Conservation (phyloP, 2,888 invertebrate genomes). For the Phyto melanocephala region DNA sequence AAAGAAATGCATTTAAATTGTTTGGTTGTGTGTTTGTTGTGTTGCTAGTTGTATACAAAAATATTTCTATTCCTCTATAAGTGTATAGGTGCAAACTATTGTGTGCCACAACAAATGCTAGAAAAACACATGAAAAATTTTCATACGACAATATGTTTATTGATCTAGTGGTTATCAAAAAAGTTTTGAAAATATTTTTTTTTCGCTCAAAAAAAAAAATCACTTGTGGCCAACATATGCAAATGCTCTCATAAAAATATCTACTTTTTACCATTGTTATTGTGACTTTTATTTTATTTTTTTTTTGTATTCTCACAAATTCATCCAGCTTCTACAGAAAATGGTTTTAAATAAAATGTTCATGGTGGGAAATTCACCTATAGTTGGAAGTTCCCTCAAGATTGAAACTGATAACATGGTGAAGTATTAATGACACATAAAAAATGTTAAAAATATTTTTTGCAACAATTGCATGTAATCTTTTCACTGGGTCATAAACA, state of each 20-base stretch:
- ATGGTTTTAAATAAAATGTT: background rate
- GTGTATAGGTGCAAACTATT: background rate
- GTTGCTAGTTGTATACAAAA: background rate
- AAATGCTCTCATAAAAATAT: constrained; percentile 20
- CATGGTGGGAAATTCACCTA: background rate
- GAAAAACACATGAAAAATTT: background rate
- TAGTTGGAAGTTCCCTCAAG: background rate
- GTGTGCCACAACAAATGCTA: constrained; percentile 23
- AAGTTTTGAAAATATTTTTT: constrained; percentile 30
- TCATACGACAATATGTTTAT: constrained; percentile 50
- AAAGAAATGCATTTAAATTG: constrained; percentile 52
- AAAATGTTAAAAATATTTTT: too few species aligned
- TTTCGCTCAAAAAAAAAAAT: constrained; percentile 8
- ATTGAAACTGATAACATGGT: background rate
- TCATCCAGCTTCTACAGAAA: too few species aligned
- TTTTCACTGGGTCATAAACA: too few species aligned
- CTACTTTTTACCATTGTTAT: background rate
- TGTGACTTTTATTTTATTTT: too few species aligned
- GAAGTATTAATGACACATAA: too few species aligned
- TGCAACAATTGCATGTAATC: too few species aligned
- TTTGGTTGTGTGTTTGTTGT: background rate
- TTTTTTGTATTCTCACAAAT: too few species aligned
- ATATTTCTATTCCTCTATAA: background rate
- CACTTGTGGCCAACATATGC: constrained; percentile 42
- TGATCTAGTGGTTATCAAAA: constrained; percentile 46